A percentile compares a stretch with the other conserved stretches of the same genome.
Conservation (phyloP, 2,797 vertebrate species). For the Acipenser oxyrinchus region DNA sequence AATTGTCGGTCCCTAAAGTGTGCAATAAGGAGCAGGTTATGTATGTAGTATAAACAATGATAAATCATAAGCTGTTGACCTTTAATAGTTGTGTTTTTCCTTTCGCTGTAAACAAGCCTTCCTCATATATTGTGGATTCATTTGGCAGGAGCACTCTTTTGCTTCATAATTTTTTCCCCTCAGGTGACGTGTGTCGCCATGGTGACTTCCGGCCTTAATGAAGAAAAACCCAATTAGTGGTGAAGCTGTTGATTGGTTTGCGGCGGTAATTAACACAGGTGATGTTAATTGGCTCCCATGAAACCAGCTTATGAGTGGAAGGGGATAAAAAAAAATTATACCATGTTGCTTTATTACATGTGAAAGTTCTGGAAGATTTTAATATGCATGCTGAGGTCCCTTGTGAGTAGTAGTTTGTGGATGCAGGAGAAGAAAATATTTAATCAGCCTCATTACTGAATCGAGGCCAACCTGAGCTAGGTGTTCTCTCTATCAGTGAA, state of each 20-base stretch:
- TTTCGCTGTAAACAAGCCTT: slow-evolving; percentile 61
- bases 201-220: slow-evolving; percentile 88
- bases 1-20: slow-evolving; percentile 35
- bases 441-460: slow-evolving; percentile 87
- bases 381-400: slow-evolving; percentile 77
- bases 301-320: slow-evolving; percentile 69
- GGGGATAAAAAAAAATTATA: slow-evolving; percentile 20
- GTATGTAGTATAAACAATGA: slow-evolving; percentile 28
- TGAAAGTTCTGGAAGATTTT: slow-evolving; percentile 64
- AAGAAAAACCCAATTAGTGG: slow-evolving; percentile 95
- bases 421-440: slow-evolving; percentile 61
- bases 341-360: slow-evolving; percentile 28
- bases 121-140: slow-evolving; percentile 43
- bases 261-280: slow-evolving; percentile 98
- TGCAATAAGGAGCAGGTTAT: slow-evolving; percentile 32
- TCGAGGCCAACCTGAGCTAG: slow-evolving; percentile 73
- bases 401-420: slow-evolving; percentile 65
- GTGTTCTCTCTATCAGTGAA: slow-evolving; percentile 47
- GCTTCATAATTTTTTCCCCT: slow-evolving; percentile 45
- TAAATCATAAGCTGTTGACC: slow-evolving; percentile 42
- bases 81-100: slow-evolving; percentile 69
- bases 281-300: slow-evolving; percentile 97
- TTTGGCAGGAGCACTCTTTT: slow-evolving; percentile 76
- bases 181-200: slow-evolving; percentile 90
- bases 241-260: slow-evolving; percentile 95